Base-by-base conservation (phyloP, 1,140 invertebrate genomes). In the Sesamia nonagrioides region DNA sequence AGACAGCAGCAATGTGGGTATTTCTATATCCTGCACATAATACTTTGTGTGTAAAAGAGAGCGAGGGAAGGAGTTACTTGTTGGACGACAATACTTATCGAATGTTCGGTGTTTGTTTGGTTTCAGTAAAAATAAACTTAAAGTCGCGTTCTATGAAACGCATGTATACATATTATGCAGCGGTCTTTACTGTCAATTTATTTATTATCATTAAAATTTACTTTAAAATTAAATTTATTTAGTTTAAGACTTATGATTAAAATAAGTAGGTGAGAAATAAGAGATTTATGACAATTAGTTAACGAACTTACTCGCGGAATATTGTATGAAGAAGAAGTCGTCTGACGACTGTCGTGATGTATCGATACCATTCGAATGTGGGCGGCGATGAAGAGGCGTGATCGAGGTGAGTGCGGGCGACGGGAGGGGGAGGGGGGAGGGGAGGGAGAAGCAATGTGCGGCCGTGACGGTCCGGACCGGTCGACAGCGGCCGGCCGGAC, bases 361-460 rank as follows among this genome's bases (percentile, higher is more conserved):
- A 18, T 35, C 17, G 35, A 11, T 48, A 35, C 11, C 56, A 60
- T 27, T 33, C 18, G 48, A 33, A 17, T 54, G 52, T 54, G 52
- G 52, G 17, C 40, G 40, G 21, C 13, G 21, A 73, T 73, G 71
- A 74, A 40, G 33, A 42, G 56, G 68, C 66, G 68, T 54, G 61
- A 40, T 60, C 21, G 27, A 60, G 61, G 71, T 50, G 61, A 54
- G 48, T 54, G 68, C 48, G 56, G 27, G 56, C 21, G 21, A 33
- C 21, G 37, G 66, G 45, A 61, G n/a, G 52, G 71, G 61, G 66
- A 13, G 13, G 63, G 37, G 40, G 2, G 15, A 58, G 2, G 15
- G 56, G 27, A 60, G 11, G 35, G 69, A 11, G 68, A 54, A 60
- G 52, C 52, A 33, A 69, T 83, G 82, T 83, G 33, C 68, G 82